Percentiles rank a stretch among this genome's conserved stretches.
Evolutionary conservation across 2,113 vertebrate species (phyloP).

Genomic region (Podarcis cretensis): DNA sequence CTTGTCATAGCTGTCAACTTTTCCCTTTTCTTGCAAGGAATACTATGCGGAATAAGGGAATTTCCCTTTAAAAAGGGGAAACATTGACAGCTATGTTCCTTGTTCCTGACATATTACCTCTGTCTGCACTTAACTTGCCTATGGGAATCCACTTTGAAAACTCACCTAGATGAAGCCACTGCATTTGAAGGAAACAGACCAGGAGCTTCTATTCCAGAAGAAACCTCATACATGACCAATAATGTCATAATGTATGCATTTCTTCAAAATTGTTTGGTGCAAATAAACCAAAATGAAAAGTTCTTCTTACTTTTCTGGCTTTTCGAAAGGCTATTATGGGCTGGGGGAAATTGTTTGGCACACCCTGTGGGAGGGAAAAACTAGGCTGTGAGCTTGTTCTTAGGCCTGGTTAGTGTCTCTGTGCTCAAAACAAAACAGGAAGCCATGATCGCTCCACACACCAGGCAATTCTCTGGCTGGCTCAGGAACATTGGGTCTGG

Average conservation of each 20-base stretch:
- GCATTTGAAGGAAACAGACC: constrained; percentile 8
- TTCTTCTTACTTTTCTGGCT: constrained; percentile 29
- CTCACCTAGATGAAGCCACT: not conserved
- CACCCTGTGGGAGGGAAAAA: constrained; percentile 43
- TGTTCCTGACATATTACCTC: not conserved
- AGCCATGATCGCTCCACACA: constrained; percentile 14
- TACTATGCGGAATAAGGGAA: too few species aligned
- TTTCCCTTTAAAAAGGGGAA: too few species aligned
- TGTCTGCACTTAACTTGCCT: too few species aligned
- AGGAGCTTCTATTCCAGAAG: constrained; percentile 6
- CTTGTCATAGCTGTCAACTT: not conserved
- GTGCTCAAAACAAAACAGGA: constrained; percentile 11
- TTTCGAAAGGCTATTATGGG: constrained; percentile 24
- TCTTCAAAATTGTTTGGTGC: not conserved
- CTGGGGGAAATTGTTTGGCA: constrained; percentile 24
- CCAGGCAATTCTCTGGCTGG: not conserved
- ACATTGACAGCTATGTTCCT: too few species aligned
- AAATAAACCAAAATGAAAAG: not conserved
- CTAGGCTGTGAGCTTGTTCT: constrained; percentile 11
- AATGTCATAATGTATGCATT: not conserved
- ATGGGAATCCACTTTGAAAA: not conserved
- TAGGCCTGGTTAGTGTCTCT: constrained; percentile 64
- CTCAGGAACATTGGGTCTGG: constrained; percentile 27
- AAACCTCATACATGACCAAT: not conserved
- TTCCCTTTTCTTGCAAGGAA: too few species aligned